A percentile compares a stretch with the other conserved stretches of the same genome.
These are phyloP conservation scores for Callaeas wilsoni DNA, from an alignment of 2,113 vertebrate genomes.

Conservation along the genomic window DNA sequence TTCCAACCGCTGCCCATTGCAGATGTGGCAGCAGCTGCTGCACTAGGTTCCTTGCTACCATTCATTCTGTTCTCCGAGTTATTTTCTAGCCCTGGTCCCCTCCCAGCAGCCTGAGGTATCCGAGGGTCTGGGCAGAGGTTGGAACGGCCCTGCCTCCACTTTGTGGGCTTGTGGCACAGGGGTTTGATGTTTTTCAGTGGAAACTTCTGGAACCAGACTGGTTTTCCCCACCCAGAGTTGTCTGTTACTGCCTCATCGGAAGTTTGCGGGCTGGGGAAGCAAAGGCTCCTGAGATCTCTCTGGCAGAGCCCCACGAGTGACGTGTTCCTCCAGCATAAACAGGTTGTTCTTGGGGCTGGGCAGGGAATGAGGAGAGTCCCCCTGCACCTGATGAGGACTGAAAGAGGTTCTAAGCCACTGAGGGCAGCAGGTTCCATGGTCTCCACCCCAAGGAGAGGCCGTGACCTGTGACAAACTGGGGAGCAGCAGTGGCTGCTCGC, in stretches of 20 bases:
- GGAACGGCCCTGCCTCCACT: accelerated
- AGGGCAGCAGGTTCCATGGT: not conserved
- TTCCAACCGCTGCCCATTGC: accelerated
- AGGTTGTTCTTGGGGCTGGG: not conserved
- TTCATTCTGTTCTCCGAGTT: not conserved
- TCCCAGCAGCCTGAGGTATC: not conserved
- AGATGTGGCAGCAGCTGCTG: not conserved
- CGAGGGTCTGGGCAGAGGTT: accelerated
- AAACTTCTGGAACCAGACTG: not conserved
- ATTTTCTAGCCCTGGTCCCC: not conserved
- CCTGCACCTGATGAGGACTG: accelerated
- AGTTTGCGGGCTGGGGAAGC: not conserved
- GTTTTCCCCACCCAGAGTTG: not conserved
- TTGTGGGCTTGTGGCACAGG: not conserved
- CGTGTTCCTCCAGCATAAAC: accelerated
- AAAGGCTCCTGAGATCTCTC: not conserved
- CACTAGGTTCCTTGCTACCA: accelerated
- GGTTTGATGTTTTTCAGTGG: not conserved
- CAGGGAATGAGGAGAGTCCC: not conserved
- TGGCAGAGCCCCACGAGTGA: accelerated
- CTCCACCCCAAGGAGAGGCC: not conserved
- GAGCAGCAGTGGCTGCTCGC: accelerated
- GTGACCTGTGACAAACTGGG: not conserved
- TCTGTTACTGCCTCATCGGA: accelerated
- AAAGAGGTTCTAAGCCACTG: accelerated